Evolutionary conservation across 2,797 vertebrate species (phyloP), one percentile per base, ranked within the genome.

Genomic region (Gobionotothen gibberifrons): DNA sequence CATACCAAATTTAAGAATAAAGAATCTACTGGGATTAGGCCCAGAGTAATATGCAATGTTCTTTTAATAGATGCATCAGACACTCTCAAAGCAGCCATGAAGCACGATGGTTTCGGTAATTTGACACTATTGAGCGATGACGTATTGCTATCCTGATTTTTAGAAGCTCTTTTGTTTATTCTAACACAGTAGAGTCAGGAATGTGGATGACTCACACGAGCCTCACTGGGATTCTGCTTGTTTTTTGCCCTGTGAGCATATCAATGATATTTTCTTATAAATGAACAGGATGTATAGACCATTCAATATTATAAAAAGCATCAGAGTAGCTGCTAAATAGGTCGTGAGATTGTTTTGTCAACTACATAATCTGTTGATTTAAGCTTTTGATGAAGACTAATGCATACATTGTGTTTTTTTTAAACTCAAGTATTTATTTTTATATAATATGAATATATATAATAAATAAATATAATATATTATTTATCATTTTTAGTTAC

Each of bases 51-150:
- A 39, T 26, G 11, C 67, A 21, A 62, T 54, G 56, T 60, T 81
- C 87, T 40, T 60, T 71, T 88, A 86, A 88, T 84, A 85, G 82
- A 85, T 11, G 13, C 71, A 72, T 81, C 64, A 72, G 72, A 83
- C 2, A 1, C 14, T 64, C 63, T 44, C 7, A 60, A 49, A 73
- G 61, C 61, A 58, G 63, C 51, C 10, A 0, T 26, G 65, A 22
- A 78, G 66, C 53, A 21, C 2, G 10, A 44, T 9, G 57, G 3
- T 70, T 76, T 63, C 57, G 39, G 39, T 72, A 44, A 72, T 79
- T 46, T 74, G n/a, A 68, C 39, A 49, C 46, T 6, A 19, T 32
- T 63, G 21, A 69, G 66, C 15, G 17, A 40, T n/a, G 11, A 42
- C 40, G 4, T 8, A 1, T 32, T 13, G 40, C 2, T 44, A 15